Conservation (phyloP, 2,797 vertebrate genomes). For the Esox lucius region DNA sequence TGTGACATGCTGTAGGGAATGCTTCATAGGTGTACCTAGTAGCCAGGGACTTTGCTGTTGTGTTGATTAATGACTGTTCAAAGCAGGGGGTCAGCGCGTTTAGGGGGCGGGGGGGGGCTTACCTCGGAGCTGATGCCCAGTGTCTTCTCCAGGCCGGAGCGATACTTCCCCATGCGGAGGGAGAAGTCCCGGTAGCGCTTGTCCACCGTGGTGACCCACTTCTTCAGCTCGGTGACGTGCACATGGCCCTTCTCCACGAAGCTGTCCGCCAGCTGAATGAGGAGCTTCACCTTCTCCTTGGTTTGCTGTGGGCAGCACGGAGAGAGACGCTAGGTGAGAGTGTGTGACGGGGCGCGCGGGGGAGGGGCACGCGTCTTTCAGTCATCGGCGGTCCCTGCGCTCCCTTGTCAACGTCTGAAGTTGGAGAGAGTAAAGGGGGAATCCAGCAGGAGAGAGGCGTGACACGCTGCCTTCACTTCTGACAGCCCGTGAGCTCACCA, state of each 20-base stretch:
- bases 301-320: slow-evolving; percentile 82
- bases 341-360: not conserved
- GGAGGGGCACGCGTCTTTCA: not conserved
- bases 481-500: slow-evolving; percentile 9
- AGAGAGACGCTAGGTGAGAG: not conserved
- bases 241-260: slow-evolving; percentile 97
- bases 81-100: not conserved
- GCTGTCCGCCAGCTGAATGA: slow-evolving; percentile 94
- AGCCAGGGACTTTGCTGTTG: not conserved
- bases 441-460: not conserved
- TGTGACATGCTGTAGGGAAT: not conserved
- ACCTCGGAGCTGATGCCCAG: slow-evolving; percentile 94
- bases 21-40: not conserved
- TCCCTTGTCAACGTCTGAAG: not conserved
- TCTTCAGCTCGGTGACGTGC: slow-evolving; percentile 92
- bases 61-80: not conserved
- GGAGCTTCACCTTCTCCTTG: slow-evolving; percentile 96
- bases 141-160: slow-evolving; percentile 85
- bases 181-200: slow-evolving; percentile 96
- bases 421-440: not conserved
- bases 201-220: slow-evolving; percentile 94
- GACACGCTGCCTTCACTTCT: slow-evolving; percentile 6
- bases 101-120: slow-evolving; percentile 7
- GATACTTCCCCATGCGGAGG: slow-evolving; percentile 90
- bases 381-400: not conserved